phyloP scores from a whole-genome alignment of 2,113 vertebrate species.

The Mesembrinibis cayennensis region DNA sequence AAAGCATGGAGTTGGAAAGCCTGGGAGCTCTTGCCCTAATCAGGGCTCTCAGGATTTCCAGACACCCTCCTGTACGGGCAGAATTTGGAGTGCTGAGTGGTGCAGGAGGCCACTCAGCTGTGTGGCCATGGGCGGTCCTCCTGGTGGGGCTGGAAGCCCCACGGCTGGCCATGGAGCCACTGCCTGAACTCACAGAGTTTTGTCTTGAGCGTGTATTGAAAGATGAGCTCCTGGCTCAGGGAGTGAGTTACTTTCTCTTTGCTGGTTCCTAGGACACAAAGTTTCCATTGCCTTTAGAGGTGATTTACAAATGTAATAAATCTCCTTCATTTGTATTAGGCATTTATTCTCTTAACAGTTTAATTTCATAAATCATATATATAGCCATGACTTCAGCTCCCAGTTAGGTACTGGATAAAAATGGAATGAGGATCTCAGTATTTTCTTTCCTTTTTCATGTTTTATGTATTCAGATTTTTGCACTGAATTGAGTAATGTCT shows the following conservation, averaged over 20 bases:
- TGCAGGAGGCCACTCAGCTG: not conserved
- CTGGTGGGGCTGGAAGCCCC: not conserved
- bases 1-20: not conserved
- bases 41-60: not conserved
- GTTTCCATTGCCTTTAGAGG: not conserved
- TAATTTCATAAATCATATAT: not conserved
- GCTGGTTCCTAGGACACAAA: not conserved
- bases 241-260: not conserved
- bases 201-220: not conserved
- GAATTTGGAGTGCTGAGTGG: not conserved
- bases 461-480: not conserved
- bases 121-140: rapidly evolving
- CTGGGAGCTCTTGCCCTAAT: not conserved
- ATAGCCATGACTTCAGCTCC: not conserved
- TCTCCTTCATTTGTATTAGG: not conserved
- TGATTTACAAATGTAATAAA: not conserved
- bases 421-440: not conserved
- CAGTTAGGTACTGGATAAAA: not conserved
- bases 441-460: not conserved
- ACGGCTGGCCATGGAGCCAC: rapidly evolving
- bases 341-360: not conserved
- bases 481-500: not conserved
- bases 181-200: not conserved
- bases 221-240: not conserved
- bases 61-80: not conserved